phyloP scores from a whole-genome alignment of 2,113 vertebrate species.

The Guaruba guarouba region DNA sequence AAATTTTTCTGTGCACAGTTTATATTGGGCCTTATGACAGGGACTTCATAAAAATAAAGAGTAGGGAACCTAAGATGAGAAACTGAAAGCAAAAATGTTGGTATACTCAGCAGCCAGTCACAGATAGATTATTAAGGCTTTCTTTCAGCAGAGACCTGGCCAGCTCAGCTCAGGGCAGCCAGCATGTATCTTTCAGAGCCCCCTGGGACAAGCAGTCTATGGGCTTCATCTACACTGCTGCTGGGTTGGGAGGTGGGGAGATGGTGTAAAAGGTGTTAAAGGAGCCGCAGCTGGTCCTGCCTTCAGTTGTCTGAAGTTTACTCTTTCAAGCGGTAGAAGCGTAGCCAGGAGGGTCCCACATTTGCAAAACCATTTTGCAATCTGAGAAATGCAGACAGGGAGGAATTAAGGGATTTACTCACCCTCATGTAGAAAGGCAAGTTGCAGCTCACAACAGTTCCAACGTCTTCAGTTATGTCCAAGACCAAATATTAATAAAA shows the following conservation, averaged over 20 bases:
- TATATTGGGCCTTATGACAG: not conserved
- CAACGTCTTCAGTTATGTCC: not conserved
- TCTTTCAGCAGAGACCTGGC: not conserved
- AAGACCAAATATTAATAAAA: not conserved
- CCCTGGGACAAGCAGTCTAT: not conserved
- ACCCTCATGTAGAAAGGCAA: not conserved
- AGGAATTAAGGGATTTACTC: not conserved
- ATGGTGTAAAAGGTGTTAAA: not conserved
- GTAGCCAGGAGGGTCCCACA: not conserved
- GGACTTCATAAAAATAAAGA: not conserved
- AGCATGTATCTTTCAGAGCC: not conserved
- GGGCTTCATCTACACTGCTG: not conserved
- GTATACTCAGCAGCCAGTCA: not conserved
- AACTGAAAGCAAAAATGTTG: not conserved
- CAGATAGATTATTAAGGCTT: not conserved
- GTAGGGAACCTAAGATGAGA: not conserved
- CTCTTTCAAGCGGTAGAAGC: not conserved
- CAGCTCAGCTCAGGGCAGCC: not conserved
- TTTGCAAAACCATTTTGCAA: not conserved
- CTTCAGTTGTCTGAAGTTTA: not conserved
- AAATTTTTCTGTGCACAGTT: not conserved
- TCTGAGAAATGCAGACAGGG: not conserved
- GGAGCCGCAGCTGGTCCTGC: not conserved
- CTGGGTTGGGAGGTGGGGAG: not conserved
- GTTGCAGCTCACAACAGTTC: not conserved